Conservation (phyloP, 2,888 invertebrate species). For the Cryptocheilus praepositus region DNA sequence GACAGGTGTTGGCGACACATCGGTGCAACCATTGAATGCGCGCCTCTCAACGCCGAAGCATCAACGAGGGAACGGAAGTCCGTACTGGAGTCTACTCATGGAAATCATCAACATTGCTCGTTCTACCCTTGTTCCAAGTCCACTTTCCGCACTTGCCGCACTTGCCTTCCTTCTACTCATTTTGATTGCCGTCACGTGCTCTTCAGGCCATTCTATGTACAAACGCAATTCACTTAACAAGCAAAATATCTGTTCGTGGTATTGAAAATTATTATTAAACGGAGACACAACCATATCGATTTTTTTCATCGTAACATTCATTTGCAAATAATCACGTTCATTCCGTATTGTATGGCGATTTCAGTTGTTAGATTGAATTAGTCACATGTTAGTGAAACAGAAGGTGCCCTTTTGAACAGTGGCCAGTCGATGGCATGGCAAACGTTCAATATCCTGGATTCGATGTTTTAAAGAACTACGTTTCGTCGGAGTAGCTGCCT, state of each 20-base stretch:
- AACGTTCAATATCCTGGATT: too few species aligned
- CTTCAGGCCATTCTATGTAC: constrained; percentile 42
- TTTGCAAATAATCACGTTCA: too few species aligned
- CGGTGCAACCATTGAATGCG: constrained; percentile 8
- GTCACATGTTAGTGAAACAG: too few species aligned
- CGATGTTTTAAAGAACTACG: too few species aligned
- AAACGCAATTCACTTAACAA: constrained; percentile 24
- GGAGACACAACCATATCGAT: too few species aligned
- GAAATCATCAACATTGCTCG: constrained; percentile 38
- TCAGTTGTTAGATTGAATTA: too few species aligned
- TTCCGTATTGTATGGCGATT: too few species aligned
- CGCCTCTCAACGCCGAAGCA: background rate
- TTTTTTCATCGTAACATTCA: too few species aligned
- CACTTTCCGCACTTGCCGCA: constrained; percentile 52
- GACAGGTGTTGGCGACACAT: constrained; percentile 53
- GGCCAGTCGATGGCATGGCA: too few species aligned
- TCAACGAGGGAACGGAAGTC: background rate
- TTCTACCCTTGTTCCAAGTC: constrained; percentile 55
- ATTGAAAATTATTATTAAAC: too few species aligned
- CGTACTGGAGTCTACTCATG: background rate
- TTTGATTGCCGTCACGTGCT: constrained; percentile 56
- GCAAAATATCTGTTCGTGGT: constrained; percentile 5
- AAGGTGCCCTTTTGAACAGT: too few species aligned
- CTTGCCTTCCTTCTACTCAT: constrained; percentile 62
- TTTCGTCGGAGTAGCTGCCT: too few species aligned